phyloP scores from a whole-genome alignment of 1,140 invertebrate genomes.

The Pteromalus puparum region DNA sequence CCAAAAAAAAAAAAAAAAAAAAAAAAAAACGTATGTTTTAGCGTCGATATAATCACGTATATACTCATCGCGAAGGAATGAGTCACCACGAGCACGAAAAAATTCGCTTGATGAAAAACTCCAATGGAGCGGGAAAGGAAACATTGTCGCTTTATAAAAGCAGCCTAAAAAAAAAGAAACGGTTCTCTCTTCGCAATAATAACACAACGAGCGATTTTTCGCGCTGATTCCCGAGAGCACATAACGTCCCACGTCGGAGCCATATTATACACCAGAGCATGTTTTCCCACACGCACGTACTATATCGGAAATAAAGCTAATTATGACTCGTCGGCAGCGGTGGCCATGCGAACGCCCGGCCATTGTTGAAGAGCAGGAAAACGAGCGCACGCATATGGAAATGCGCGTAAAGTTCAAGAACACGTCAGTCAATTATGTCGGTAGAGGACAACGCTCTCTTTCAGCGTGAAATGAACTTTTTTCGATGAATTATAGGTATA shows the following conservation, averaged over 20 bases:
- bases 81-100: too few species aligned
- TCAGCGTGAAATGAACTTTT: too few species aligned
- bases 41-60: too few species aligned
- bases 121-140: too few species aligned
- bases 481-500: too few species aligned
- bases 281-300: slow-evolving; percentile 33
- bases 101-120: too few species aligned
- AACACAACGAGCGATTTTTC: slow-evolving; percentile 12
- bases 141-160: too few species aligned
- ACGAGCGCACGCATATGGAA: background rate
- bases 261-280: background rate
- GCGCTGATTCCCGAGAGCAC: background rate
- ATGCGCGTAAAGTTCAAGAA: slow-evolving; percentile 44
- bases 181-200: background rate
- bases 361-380: slow-evolving; percentile 4
- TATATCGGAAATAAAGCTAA: slow-evolving; percentile 44
- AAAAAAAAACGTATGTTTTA: too few species aligned
- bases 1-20: too few species aligned
- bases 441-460: slow-evolving; percentile 4
- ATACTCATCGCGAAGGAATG: too few species aligned
- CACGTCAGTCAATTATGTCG: slow-evolving; percentile 45
- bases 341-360: background rate
- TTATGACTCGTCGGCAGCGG: slow-evolving; percentile 4
- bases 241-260: background rate
- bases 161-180: background rate